A percentile compares a stretch with the other conserved stretches of the same genome.
phyloP scores from a whole-genome alignment of 2,113 vertebrate genomes.

The Ellobius talpinus region DNA sequence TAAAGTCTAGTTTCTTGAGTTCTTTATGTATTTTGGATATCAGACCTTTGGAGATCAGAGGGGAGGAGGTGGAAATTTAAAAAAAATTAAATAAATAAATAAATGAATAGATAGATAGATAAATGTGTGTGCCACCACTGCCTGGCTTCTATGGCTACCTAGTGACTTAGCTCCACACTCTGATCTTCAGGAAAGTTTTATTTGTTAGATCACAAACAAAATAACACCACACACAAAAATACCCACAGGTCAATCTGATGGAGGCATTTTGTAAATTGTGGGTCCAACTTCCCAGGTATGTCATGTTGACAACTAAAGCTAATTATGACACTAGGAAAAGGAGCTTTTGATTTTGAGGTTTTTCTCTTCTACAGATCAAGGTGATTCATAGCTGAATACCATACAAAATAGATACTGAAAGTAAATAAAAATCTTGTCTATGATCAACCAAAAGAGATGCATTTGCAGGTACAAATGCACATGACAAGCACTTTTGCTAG shows the following conservation, averaged over 20 bases:
- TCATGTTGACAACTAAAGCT: not conserved
- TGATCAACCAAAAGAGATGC: not conserved
- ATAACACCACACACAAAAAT: not conserved
- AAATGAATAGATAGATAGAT: no score
- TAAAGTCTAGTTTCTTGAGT: no score
- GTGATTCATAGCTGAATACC: not conserved
- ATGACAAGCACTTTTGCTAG: not conserved
- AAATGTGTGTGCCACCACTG: no score
- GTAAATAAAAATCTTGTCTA: no score
- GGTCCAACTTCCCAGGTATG: not conserved
- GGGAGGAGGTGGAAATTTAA: no score
- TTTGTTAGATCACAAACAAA: no score
- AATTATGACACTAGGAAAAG: not conserved
- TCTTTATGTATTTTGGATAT: no score
- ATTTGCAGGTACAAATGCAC: not conserved
- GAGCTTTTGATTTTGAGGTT: not conserved
- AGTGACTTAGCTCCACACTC: no score
- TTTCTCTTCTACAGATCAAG: not conserved
- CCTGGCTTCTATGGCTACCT: no score
- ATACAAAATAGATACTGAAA: not conserved
- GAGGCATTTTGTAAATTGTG: not conserved
- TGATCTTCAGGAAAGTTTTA: no score
- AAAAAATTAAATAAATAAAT: no score
- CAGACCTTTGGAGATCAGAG: no score
- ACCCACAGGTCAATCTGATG: not conserved